Evolutionary conservation across 2,113 vertebrate species (phyloP).

Genomic region (Eidolon helvum): DNA sequence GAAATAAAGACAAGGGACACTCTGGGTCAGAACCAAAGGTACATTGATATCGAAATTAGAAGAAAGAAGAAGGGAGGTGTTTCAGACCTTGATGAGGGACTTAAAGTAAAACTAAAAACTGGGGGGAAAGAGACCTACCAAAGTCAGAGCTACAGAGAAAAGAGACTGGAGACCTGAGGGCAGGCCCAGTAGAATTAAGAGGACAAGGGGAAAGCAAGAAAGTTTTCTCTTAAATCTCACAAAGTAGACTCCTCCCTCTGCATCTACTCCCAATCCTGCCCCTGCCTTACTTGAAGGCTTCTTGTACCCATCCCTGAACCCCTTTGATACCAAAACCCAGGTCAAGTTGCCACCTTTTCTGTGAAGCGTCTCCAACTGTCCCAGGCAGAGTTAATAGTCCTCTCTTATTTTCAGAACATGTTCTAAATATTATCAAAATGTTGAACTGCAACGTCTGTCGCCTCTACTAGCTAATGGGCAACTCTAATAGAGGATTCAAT

Average conservation of each 20-base stretch:
- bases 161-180: background rate
- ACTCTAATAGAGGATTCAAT: background rate
- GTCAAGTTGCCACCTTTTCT: background rate
- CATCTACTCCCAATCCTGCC: no score
- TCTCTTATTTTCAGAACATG: background rate
- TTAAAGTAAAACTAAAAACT: constrained; percentile 29
- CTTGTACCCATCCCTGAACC: background rate
- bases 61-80: background rate
- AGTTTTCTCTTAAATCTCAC: background rate
- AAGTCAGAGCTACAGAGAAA: background rate
- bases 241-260: background rate
- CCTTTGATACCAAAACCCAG: background rate
- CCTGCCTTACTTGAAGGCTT: background rate
- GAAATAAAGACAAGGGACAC: background rate
- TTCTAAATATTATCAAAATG: background rate
- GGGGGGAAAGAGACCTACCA: background rate
- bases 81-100: background rate
- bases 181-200: background rate
- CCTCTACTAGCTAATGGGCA: background rate
- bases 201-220: background rate
- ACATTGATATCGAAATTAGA: background rate
- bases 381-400: background rate
- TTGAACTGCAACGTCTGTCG: background rate
- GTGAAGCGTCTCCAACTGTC: background rate
- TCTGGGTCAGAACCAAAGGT: background rate